Evolutionary conservation across 2,888 invertebrate species (phyloP), one percentile per base, ranked within the genome.

Genomic region (Tuberolachnus salignus): DNA sequence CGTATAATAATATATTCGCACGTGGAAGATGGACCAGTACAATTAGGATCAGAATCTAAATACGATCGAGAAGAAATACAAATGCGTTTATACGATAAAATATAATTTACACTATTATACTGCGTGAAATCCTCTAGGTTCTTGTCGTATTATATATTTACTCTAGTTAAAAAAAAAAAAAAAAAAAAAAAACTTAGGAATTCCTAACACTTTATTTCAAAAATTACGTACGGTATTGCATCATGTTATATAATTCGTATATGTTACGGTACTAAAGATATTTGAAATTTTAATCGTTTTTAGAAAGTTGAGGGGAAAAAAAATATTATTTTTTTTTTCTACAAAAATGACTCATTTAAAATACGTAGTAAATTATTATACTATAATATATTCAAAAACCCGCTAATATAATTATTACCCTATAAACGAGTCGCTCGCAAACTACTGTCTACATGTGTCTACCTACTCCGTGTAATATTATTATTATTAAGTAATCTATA

Each of bases 231-330:
- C 6, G 6, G 6, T 34, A 34, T 59, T 59, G 10, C 26, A 59
- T 59, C 23, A 26, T 26, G 14, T 9, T 16, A 16, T 16, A 16
- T 49, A 14, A 49, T 34, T 19, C 21, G 59, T 59, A 8, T 6
- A 8, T 11, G 9, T 10, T n/a, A 59, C 26, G 23, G 44, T 64
- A 44, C 21, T 3, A 64, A 63, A 13, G 42, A 64, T 64, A 21
- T 21, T 14, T 14, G 44, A 19, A 64, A 64, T 26, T 59, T 59
- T 14, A 59, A 59, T 21, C 44, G 21, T 64, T 64, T n/a, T 64
- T 46, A 64, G 64, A 64, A 64, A 64, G 64, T 64, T 46, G 46
- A n/a, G n/a, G 34, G 6, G 34, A 64, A 64, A 64, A 64, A 23
- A 46, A 21, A 44, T 46, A 44, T 64, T 21, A 64, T 44, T 46